phyloP scores from a whole-genome alignment of 2,797 vertebrate genomes.

The Nannoperca obscura region DNA sequence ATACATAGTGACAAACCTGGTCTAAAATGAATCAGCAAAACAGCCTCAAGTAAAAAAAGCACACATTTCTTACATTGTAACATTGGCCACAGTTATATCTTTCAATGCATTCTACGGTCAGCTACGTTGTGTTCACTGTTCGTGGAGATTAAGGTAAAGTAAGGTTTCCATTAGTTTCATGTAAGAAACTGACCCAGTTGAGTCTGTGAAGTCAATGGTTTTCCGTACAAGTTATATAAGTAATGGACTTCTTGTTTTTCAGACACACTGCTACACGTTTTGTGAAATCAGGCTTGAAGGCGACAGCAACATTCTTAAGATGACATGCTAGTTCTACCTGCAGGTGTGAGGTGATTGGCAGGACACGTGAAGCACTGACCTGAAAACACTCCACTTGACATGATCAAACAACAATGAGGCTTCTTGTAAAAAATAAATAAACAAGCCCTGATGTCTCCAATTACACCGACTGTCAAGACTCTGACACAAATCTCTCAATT shows the following conservation, averaged over 20 bases:
- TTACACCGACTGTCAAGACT: not conserved
- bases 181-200: not conserved
- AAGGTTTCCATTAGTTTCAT: not conserved
- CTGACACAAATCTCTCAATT: constrained; percentile 8
- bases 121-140: not conserved
- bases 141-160: not conserved
- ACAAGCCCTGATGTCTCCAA: not conserved
- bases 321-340: not conserved
- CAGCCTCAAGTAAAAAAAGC: not conserved
- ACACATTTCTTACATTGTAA: not conserved
- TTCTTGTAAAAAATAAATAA: not conserved
- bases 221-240: not conserved
- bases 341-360: not conserved
- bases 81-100: not conserved
- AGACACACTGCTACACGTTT: not conserved
- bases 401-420: not conserved
- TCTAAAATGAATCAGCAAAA: not conserved
- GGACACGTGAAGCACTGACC: not conserved
- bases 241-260: not conserved
- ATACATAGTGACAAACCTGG: not conserved
- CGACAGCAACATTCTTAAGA: not conserved
- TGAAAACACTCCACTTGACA: not conserved
- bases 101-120: not conserved
- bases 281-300: too few species aligned
- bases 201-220: not conserved